Conservation (phyloP, 2,888 invertebrate species). For the Hipparchia semele region DNA sequence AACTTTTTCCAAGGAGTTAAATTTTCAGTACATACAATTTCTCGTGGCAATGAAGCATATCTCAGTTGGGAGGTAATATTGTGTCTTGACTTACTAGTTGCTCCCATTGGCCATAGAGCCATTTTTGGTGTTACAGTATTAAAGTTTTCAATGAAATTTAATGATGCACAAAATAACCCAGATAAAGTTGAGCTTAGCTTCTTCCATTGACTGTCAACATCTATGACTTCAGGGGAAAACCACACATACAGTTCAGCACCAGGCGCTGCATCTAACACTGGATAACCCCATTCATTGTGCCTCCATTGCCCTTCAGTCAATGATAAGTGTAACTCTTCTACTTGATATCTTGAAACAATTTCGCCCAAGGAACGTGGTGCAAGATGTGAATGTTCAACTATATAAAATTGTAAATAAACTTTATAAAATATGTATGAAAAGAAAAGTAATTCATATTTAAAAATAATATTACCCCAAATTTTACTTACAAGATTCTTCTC, state of each 20-base stretch:
- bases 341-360: conserved; percentile 91
- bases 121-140: conserved; percentile 93
- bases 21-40: conserved; percentile 99
- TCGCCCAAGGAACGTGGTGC: conserved; percentile 96
- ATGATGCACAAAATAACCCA: conserved; percentile 97
- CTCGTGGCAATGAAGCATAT: conserved; percentile 96
- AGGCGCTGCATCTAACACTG: conserved; percentile 93
- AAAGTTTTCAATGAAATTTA: conserved; percentile 95
- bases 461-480: neutral
- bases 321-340: conserved; percentile 95
- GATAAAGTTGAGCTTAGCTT: conserved; percentile 95
- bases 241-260: conserved; percentile 98
- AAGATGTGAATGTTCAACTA: conserved; percentile 92
- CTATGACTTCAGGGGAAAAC: conserved; percentile 87
- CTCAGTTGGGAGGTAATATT: conserved; percentile 83
- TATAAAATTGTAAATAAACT: conserved; percentile 46
- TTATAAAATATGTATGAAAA: neutral
- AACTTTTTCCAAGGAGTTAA: conserved; percentile 99
- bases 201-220: conserved; percentile 94
- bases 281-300: conserved; percentile 97
- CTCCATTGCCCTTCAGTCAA: conserved; percentile 98
- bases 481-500: conserved; percentile 84
- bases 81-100: conserved; percentile 66
- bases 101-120: conserved; percentile 90
- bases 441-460: neutral